Evolutionary conservation across 2,888 invertebrate genomes (phyloP), one percentile per base, ranked within the genome.

Genomic region (Molorchus minor): DNA sequence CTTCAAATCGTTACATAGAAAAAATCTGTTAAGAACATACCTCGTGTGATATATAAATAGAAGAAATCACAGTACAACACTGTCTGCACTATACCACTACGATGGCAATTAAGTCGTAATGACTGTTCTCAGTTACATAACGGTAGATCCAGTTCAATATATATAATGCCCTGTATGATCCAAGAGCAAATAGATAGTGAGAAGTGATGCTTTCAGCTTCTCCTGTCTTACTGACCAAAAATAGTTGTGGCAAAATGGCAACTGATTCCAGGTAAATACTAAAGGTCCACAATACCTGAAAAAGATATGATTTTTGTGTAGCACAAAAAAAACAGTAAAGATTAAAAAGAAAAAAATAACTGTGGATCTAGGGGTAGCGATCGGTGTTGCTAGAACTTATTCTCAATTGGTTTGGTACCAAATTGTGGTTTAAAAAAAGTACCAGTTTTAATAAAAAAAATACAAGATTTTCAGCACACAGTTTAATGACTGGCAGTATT

Each of bases 201-300:
- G 94, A 95, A 67, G 96, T 99, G 80, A 99, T 99, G 77, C 97
- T 98, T 82, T 99, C 99, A n/a, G 99, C 99, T 82, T 99, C 98
- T 10, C 96, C 96, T 20, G 98, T 98, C 83, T 94, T 95, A 65
- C 96, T 97, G 40, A 99, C 97, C 87, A 99, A 88, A 83, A 99
- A 99, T 70, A 99, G 83, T n/a, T 99, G 99, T 0, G 99, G 99
- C 73, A 99, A 83, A 77, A 99, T 99, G 57, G 99, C 99, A 56
- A 99, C 98, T 0, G 98, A 91, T 81, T 99, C 99, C 84, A 99
- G 83, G 79, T 99, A 99, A 84, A 99, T 99, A 77, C 97, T 98
- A 84, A 98, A 99, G 60, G 99, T 98, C 99, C 99, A 99, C 73
- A 98, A 83, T 67, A 99, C 86, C 93, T 94, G 80, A 45, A 84